phyloP scores from a whole-genome alignment of 2,797 vertebrate species.

The Coendou prehensilis region DNA sequence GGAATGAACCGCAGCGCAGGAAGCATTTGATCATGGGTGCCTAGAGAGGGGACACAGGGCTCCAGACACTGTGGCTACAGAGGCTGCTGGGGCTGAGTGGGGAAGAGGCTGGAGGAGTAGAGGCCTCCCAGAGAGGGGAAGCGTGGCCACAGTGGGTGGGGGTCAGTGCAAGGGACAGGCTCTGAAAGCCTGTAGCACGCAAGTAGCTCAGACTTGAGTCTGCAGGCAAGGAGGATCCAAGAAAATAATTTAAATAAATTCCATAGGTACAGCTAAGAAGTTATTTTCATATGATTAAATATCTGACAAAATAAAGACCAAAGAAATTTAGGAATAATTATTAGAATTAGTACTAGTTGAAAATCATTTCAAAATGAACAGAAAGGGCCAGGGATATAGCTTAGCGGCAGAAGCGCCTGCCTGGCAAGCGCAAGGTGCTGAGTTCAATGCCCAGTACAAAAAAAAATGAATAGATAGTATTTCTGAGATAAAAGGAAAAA shows the following conservation, averaged over 20 bases:
- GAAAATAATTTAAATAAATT: not conserved
- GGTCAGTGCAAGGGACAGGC: too few species aligned
- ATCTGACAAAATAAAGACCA: not conserved
- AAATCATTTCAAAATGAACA: constrained; percentile 51
- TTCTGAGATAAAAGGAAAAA: constrained; percentile 51
- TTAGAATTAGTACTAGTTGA: not conserved
- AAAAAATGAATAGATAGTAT: constrained; percentile 9
- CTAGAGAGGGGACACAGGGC: too few species aligned
- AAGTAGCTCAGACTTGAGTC: not conserved
- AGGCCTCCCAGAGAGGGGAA: not conserved
- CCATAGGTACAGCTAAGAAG: not conserved
- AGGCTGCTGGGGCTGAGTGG: not conserved
- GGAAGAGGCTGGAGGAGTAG: not conserved
- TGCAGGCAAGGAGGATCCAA: not conserved
- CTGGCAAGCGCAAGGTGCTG: too few species aligned
- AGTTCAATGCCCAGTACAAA: too few species aligned
- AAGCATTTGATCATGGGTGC: not conserved
- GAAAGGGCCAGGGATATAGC: too few species aligned
- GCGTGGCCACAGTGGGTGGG: not conserved
- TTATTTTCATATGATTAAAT: not conserved
- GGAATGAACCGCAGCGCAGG: not conserved
- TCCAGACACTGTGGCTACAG: not conserved
- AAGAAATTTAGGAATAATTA: constrained; percentile 20
- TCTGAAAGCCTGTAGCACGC: not conserved
- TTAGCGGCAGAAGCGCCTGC: too few species aligned